Conservation (phyloP, 2,797 vertebrate genomes). For the Catamblyrhynchus diadema region DNA sequence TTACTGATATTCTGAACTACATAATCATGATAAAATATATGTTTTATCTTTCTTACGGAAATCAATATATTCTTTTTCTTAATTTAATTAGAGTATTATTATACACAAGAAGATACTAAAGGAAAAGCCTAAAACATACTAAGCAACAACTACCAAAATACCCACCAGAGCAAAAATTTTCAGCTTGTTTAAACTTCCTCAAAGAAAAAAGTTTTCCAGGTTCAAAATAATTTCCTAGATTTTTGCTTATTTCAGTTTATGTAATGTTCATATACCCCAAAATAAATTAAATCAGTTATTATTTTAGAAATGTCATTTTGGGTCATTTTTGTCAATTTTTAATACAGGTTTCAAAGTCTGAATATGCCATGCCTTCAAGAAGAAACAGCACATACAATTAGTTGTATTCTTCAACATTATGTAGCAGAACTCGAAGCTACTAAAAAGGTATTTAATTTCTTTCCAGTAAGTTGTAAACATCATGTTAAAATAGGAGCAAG, state of each 20-base stretch:
- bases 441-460: constrained; percentile 73
- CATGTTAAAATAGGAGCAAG: not conserved
- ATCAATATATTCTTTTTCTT: not conserved
- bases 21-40: not conserved
- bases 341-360: constrained; percentile 77
- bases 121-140: not conserved
- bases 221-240: not conserved
- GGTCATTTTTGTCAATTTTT: not conserved
- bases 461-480: not conserved
- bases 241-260: not conserved
- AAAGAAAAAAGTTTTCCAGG: not conserved
- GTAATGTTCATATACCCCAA: not conserved
- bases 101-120: not conserved
- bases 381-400: constrained; percentile 66
- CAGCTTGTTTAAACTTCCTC: not conserved
- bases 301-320: not conserved
- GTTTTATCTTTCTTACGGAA: not conserved
- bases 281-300: not conserved
- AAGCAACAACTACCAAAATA: not conserved
- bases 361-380: constrained; percentile 79
- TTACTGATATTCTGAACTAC: not conserved
- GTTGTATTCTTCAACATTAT: constrained; percentile 78
- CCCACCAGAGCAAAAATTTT: not conserved
- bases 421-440: constrained; percentile 77
- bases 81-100: not conserved